Evolutionary conservation across 2,113 vertebrate species (phyloP), one percentile per base, ranked within the genome.

Genomic region (Telmatochromis sp.): DNA sequence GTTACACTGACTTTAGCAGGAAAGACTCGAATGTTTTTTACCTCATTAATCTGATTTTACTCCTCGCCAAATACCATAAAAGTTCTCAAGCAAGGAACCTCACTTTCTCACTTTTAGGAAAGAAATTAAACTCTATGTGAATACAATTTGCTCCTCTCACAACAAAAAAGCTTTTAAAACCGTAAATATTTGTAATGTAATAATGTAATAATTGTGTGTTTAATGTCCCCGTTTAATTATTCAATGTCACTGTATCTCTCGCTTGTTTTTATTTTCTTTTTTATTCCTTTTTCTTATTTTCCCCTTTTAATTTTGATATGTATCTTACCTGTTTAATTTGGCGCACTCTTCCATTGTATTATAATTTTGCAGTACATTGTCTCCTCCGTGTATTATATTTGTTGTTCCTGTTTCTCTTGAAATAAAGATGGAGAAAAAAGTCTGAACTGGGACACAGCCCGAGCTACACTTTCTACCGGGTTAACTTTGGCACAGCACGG

Each of bases 1-100:
- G 21, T 26, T 26, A 26, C 6, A 57, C 21, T 26, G 54, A 14
- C 21, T 14, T 54, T 57, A 57, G 21, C 0, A 14, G 12, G 54
- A 57, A 26, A 57, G 11, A 57, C 54, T 57, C 1, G 4, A 13
- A 23, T 55, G 21, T 0, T 7, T 55, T 55, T 57, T 26, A 7
- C 21, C 21, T 14, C 1, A 14, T 26, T 14, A 26, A 57, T 57
- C 54, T 14, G 6, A 55, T 55, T 55, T 57, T 57, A 26, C 54
- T 55, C 11, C 6, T 54, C 3, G n/a, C 53, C 53, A 55, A 55
- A 55, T 4, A 55, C 11, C 51, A 47, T 19, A 19, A 49, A 51
- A 6, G 53, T 55, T 55, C 6, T 7, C 21, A 13, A 13, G 21
- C 6, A 55, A 12, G 10, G 3, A 54, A 54, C n/a, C n/a, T 54